Conservation (phyloP, 2,797 vertebrate genomes). For the Melanotaenia nigrans region DNA sequence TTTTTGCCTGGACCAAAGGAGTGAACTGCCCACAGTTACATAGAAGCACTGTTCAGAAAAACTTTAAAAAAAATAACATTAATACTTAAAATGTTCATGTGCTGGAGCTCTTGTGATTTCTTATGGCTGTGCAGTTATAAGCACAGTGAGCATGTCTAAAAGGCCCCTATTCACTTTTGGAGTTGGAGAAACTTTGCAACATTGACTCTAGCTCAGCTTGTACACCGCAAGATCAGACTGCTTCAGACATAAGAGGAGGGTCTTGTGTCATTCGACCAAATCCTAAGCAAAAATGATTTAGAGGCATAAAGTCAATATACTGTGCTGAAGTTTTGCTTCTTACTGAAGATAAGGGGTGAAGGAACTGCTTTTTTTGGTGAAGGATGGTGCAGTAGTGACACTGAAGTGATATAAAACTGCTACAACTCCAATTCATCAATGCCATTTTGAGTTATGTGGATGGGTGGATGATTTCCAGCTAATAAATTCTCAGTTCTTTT, state of each 20-base stretch:
- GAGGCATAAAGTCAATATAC: slow-evolving; percentile 5
- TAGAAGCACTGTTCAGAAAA: not conserved
- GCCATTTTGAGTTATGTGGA: slow-evolving; percentile 1
- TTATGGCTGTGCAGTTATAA: not conserved
- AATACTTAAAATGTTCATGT: not conserved
- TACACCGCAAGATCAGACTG: not conserved
- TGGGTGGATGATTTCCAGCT: not conserved
- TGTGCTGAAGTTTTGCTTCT: not conserved
- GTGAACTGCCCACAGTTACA: not conserved
- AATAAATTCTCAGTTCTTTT: too few species aligned
- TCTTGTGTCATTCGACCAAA: slow-evolving; percentile 10
- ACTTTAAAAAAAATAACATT: not conserved
- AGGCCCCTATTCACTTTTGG: not conserved
- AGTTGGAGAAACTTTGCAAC: not conserved
- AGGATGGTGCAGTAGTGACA: slow-evolving; percentile 5
- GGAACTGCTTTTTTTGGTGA: slow-evolving; percentile 5
- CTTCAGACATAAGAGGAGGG: not conserved
- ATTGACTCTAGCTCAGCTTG: not conserved
- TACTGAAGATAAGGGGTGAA: slow-evolving; percentile 3
- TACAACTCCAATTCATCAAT: not conserved
- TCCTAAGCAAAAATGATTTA: slow-evolving; percentile 7
- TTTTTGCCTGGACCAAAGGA: too few species aligned
- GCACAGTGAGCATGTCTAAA: slow-evolving; percentile 1
- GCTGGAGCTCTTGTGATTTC: slow-evolving; percentile 11
- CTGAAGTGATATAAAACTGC: slow-evolving; percentile 12